Evolutionary conservation across 1,140 invertebrate species (phyloP).

Genomic region (Panagrolaimus sp.): DNA sequence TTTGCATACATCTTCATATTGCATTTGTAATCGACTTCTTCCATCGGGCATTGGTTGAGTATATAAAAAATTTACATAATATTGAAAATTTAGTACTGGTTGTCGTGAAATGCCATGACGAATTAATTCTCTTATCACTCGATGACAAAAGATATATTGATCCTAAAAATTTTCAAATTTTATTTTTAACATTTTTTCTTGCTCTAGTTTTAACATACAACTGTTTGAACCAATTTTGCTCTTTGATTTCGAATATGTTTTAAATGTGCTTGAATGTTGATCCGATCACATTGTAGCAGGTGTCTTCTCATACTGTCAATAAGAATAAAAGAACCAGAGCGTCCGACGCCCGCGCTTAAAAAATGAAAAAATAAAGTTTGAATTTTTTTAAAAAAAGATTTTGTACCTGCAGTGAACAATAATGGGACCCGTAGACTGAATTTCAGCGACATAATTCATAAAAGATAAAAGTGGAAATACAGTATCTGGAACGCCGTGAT

Average conservation of each 20-base stretch:
- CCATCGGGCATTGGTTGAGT: slow-evolving; percentile 40
- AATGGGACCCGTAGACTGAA: slow-evolving; percentile 78
- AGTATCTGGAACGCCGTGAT: slow-evolving; percentile 77
- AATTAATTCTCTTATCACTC: slow-evolving; percentile 47
- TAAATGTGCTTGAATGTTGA: slow-evolving; percentile 85
- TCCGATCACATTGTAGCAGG: slow-evolving; percentile 74
- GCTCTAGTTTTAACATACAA: slow-evolving; percentile 57
- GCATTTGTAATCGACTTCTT: slow-evolving; percentile 41
- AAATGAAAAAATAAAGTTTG: slow-evolving; percentile 3
- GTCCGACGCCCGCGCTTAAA: slow-evolving; percentile 84
- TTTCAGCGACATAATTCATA: slow-evolving; percentile 86
- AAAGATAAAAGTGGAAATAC: slow-evolving; percentile 84
- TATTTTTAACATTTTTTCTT: no score
- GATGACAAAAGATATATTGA: slow-evolving; percentile 55
- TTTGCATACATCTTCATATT: slow-evolving; percentile 47
- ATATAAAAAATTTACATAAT: slow-evolving; percentile 51
- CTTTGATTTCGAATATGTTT: slow-evolving; percentile 76
- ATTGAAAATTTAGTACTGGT: slow-evolving; percentile 43
- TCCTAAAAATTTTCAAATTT: slow-evolving; percentile 32
- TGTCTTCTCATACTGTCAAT: slow-evolving; percentile 91
- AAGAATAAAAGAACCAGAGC: slow-evolving; percentile 89
- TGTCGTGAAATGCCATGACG: slow-evolving; percentile 54
- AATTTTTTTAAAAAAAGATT: neutral
- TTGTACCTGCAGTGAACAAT: slow-evolving; percentile 89
- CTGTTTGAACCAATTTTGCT: slow-evolving; percentile 65